Evolutionary conservation across 1,140 invertebrate genomes (phyloP), one percentile per base, ranked within the genome.

Genomic region (Micrasema minimum): DNA sequence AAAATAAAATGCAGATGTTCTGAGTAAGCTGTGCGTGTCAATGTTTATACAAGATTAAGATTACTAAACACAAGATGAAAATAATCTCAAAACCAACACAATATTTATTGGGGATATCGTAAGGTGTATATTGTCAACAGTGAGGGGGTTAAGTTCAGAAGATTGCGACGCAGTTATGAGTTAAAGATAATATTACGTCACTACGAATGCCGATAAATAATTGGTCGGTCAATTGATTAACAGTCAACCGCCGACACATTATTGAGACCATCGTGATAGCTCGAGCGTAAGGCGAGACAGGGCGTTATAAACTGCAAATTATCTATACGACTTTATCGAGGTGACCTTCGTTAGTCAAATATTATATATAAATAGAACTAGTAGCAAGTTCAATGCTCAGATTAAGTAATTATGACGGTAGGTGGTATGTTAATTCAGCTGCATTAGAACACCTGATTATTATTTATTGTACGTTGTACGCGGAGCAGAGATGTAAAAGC

Each of bases 311-410:
- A 5, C 43, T 46, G n/a, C 5, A 46, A 16, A 46, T 31, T 31
- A 31, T 31, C 26, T 2, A 31, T 31, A 31, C 26, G 14, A n/a
- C n/a, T n/a, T n/a, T 41, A 10, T 6, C 38, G 43, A 16, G 43
- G 43, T 46, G n/a, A 46, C 43, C 43, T 46, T n/a, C 5, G 43
- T 46, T n/a, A 16, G 43, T 46, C n/a, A 31, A 31, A 31, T 31
- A 31, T 31, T 4, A 31, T 2, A 31, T 31, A 31, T 4, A 31
- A 31, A 31, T 31, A 31, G 26, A 31, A 31, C 7, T 31, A 31
- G 26, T 31, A 31, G n/a, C 50, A 53, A 53, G 50, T 53, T 53
- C 50, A 53, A 31, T 31, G 50, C 26, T 53, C 50, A 53, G 50
- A 53, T 53, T 26, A 53, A 23, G 26, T 26, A 11, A 48, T 7